Evolutionary conservation across 2,888 invertebrate species (phyloP).

Genomic region (Sclerodermus sp.): DNA sequence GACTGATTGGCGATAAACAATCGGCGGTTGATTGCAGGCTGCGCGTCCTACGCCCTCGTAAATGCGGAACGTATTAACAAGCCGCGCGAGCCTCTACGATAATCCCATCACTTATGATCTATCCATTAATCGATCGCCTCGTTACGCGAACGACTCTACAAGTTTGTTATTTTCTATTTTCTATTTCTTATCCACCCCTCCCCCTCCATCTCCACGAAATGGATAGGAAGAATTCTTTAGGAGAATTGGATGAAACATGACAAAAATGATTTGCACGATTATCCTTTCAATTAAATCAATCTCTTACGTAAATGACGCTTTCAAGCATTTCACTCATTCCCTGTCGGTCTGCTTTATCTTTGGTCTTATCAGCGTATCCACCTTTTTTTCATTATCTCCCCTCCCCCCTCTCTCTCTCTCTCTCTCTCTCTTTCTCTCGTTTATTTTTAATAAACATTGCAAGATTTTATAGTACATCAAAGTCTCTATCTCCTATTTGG

Average conservation of each 20-base stretch:
- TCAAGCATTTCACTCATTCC: conserved; percentile 19
- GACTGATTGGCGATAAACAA: conserved; percentile 41
- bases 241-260: too few relatives aligned
- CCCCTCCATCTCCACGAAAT: too few relatives aligned
- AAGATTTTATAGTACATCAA: too few relatives aligned
- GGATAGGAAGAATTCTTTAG: too few relatives aligned
- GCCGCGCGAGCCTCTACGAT: conserved; percentile 19
- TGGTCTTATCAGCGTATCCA: conserved; percentile 10
- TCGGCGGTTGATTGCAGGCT: conserved; percentile 38
- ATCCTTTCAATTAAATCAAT: conserved; percentile 29
- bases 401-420: background rate
- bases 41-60: conserved; percentile 24
- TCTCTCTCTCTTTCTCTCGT: too few relatives aligned
- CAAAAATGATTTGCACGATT: too few relatives aligned
- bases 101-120: conserved; percentile 31
- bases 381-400: background rate
- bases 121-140: conserved; percentile 26
- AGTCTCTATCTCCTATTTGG: too few relatives aligned
- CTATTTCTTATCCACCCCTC: too few relatives aligned
- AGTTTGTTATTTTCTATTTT: too few relatives aligned
- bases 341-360: conserved; percentile 16
- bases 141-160: conserved; percentile 20
- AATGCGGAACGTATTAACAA: conserved; percentile 31
- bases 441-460: too few relatives aligned
- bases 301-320: conserved; percentile 22